Base-by-base conservation (phyloP, 2,797 vertebrate species). In the Danio kyathit region DNA sequence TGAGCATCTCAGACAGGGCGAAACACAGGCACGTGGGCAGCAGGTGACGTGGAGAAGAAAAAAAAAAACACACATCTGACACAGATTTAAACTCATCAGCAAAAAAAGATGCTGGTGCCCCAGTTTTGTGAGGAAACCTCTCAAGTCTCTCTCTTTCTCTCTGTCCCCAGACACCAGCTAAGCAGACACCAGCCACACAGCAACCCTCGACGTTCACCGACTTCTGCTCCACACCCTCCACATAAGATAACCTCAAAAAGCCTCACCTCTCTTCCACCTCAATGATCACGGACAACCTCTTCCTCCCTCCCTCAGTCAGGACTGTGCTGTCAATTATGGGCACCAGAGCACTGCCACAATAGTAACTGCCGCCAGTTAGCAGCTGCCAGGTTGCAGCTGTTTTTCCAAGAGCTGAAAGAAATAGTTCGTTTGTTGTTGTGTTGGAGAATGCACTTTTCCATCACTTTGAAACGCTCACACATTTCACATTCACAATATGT, bases 31-130 rank as follows among this genome's bases (percentile, higher is more conserved):
- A 61, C 12, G n/a, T 70, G 67, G 54, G 57, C 59, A 61, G 54
- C 29, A 60, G 66, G 54, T 71, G 76, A 79, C 13, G 4, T 16
- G 56, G 38, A 49, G 38, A 16, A 29, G 29, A 29, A 29, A 54
- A 63, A 59, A 72, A 70, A 54, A 29, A 29, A 29, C 29, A 29
- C 64, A 69, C 54, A 79, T 63, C 57, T 72, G 77, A 79, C 77
- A 71, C 67, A 44, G 38, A 71, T 79, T 72, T 71, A 13, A 72
- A 48, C 51, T 79, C 67, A 71, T 79, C 77, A 72, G 77, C 77
- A 79, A 79, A 79, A 59, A 79, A 70, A 79, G 13, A 79, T 79
- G 77, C 66, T 44, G 57, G 40, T 63, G 77, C 38, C 77, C 77
- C 57, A 79, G 66, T 72, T 79, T 72, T 63, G 29, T 51, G 46